These are phyloP conservation scores for Oophaga sylvatica DNA, from an alignment of 2,797 vertebrate genomes.

Conservation along the genomic window DNA sequence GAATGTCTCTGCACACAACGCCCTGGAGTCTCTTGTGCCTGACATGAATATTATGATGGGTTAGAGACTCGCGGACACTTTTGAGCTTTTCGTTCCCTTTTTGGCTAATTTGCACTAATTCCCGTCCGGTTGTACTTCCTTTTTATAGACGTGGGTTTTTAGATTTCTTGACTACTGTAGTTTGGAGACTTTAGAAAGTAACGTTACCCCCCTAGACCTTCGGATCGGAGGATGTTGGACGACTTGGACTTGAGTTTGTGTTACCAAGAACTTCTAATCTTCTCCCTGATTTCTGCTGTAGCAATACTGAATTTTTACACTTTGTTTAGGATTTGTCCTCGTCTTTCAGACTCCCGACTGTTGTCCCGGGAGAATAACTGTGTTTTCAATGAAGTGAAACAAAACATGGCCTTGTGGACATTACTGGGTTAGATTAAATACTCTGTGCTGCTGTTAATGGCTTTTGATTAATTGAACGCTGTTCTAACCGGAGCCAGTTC, in stretches of 20 bases:
- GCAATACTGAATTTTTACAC: constrained; percentile 24
- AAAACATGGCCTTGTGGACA: background rate
- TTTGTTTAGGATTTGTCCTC: background rate
- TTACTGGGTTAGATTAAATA: constrained; percentile 9
- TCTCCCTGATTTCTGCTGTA: constrained; percentile 17
- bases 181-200: background rate
- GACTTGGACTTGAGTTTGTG: background rate
- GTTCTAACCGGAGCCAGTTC: background rate
- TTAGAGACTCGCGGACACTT: constrained; percentile 9
- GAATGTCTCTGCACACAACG: constrained; percentile 89
- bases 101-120: constrained; percentile 44
- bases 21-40: constrained; percentile 82
- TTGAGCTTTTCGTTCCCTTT: constrained; percentile 30
- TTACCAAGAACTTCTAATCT: background rate
- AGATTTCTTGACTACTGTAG: constrained; percentile 30
- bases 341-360: background rate
- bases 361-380: background rate
- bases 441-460: constrained; percentile 26
- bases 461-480: background rate
- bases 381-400: constrained; percentile 15
- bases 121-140: constrained; percentile 15
- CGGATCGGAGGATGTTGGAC: background rate
- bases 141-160: constrained; percentile 18
- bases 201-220: background rate
- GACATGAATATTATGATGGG: constrained; percentile 72